These are phyloP conservation scores for Pristionchus maxplancki DNA, from an alignment of 2,888 invertebrate genomes.

Conservation along the genomic window DNA sequence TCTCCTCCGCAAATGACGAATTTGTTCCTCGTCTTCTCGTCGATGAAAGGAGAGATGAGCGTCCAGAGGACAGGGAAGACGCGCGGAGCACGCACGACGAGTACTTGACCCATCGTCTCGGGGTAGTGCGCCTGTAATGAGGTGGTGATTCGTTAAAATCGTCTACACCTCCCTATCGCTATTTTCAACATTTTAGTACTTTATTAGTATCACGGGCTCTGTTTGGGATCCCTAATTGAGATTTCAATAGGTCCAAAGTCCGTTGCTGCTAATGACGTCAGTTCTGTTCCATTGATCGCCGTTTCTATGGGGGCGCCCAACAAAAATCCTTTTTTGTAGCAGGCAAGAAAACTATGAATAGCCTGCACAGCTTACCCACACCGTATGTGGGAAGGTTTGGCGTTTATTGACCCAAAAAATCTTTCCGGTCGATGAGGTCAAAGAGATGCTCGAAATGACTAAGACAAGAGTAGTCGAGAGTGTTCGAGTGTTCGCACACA, in stretches of 20 bases:
- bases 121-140: conserved; percentile 90
- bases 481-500: neutral
- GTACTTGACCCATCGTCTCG: conserved; percentile 92
- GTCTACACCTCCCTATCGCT: no score
- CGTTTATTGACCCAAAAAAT: neutral
- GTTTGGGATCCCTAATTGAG: neutral
- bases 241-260: neutral
- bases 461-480: neutral
- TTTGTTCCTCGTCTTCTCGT: conserved; percentile 88
- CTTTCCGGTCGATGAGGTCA: neutral
- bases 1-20: conserved; percentile 85
- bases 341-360: neutral
- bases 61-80: conserved; percentile 97
- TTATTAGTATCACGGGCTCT: no score
- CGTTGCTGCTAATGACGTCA: neutral
- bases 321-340: neutral
- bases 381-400: neutral
- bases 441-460: neutral
- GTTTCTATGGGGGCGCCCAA: neutral
- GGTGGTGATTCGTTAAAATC: no score
- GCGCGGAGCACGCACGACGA: conserved; percentile 92
- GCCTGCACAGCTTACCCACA: neutral
- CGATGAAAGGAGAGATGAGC: conserved; percentile 93
- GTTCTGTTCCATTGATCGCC: neutral
- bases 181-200: no score